Base-by-base conservation (phyloP, 2,113 vertebrate species). In the Charadrius vociferus region DNA sequence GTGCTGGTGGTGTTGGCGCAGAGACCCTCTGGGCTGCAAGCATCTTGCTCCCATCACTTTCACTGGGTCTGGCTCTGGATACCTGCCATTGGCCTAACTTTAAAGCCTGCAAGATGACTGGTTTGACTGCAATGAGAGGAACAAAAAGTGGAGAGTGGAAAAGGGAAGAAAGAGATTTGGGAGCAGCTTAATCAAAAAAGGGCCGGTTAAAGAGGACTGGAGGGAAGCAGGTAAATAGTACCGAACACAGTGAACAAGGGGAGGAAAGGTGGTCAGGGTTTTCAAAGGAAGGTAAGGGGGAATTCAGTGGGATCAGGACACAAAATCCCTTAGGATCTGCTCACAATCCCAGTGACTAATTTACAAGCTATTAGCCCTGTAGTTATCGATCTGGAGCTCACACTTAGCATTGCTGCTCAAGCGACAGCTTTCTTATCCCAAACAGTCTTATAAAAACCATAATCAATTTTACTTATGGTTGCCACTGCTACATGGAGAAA, bases 51-150 rank as follows among this genome's bases (percentile, higher is more conserved):
- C 39, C 52, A 18, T 23, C 1, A 0, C 14, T 63, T 80, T 32
- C 3, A 0, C 37, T 4, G 6, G 9, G 3, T 37, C 49, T 65
- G 30, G 8, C 11, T 75, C 66, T 6, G 2, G 1, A 1, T 49
- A 20, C 12, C 14, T 5, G 1, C 30, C 52, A n/a, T 36, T 4
- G 0, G 22, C 14, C 5, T 32, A 37, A 32, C 9, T 62, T 62
- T 45, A 74, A 79, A 90, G 8, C 22, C 52, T 52, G n/a, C 8
- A 49, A 62, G 8, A 12, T 62, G 22, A 47, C 66, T 37, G 20
- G 9, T 49, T 89, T 74, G 73, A 34, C 27, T 4, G 7, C 34
- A 74, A 24, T 66, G 10, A 83, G 30, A 45, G 62, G 39, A 84
- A 37, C 2, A 67, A 47, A 26, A 94, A 73, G 4, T 59, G n/a